These are phyloP conservation scores for Plestiodon gilberti DNA, from an alignment of 2,113 vertebrate species.

Conservation along the genomic window DNA sequence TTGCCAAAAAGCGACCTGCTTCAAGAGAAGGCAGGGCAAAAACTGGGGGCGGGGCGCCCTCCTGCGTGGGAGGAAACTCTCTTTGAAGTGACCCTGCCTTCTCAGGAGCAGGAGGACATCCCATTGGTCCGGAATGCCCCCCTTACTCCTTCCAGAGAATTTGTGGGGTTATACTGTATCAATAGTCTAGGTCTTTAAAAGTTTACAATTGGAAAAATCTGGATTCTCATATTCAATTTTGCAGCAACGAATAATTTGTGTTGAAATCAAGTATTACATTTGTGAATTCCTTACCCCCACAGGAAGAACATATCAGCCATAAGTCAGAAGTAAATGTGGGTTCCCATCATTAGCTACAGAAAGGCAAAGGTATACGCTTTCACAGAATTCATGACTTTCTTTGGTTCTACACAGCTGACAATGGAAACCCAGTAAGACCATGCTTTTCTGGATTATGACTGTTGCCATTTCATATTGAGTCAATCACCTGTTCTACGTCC, in stretches of 20 bases:
- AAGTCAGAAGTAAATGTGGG: background rate
- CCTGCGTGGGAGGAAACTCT: no score
- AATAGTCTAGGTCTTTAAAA: background rate
- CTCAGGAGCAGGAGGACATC: no score
- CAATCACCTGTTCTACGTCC: conserved; percentile 78
- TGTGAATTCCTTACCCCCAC: no score
- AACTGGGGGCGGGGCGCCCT: no score
- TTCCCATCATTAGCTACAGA: background rate
- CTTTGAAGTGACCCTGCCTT: no score
- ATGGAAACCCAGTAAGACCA: background rate
- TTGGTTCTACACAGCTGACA: background rate
- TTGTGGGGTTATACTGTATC: background rate
- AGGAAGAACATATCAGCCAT: background rate
- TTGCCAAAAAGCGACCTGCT: no score
- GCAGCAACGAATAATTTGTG: background rate
- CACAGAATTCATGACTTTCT: background rate
- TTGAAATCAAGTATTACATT: background rate
- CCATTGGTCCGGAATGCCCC: no score
- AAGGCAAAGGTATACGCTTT: background rate
- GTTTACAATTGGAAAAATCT: background rate
- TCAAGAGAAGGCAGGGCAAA: no score
- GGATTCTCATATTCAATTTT: background rate
- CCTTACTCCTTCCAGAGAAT: no score
- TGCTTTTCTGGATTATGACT: background rate
- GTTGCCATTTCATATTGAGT: accelerated